phyloP scores from a whole-genome alignment of 2,888 invertebrate genomes.

The Lapara coniferarum region DNA sequence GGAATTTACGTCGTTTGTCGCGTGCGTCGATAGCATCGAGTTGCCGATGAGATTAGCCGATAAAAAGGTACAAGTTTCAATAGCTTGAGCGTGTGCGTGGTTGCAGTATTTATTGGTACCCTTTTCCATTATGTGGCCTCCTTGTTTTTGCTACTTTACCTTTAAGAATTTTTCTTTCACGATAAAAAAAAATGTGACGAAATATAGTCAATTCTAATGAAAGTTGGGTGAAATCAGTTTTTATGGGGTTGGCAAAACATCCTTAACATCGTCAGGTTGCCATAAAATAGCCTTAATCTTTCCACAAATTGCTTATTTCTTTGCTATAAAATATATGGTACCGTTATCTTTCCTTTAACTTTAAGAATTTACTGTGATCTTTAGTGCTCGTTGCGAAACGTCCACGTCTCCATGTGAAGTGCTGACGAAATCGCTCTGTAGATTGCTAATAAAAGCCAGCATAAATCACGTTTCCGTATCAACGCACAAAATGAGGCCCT shows the following conservation, averaged over 20 bases:
- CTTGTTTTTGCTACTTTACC: constrained; percentile 38
- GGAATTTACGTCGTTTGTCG: constrained; percentile 56
- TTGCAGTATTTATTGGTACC: constrained; percentile 53
- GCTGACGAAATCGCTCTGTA: constrained; percentile 63
- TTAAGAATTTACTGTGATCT: constrained; percentile 42
- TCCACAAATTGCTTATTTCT: no score
- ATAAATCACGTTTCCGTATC: constrained; percentile 49
- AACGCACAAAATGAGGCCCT: constrained; percentile 52
- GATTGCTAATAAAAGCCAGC: constrained; percentile 64
- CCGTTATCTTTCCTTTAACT: constrained; percentile 37
- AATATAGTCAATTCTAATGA: no score
- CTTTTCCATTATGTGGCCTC: constrained; percentile 59
- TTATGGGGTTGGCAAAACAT: no score
- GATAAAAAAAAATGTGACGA: no score
- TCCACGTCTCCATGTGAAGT: constrained; percentile 36
- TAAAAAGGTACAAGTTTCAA: constrained; percentile 57
- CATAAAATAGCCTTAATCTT: no score
- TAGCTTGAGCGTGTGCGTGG: constrained; percentile 49
- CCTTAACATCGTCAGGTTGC: no score
- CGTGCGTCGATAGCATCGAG: constrained; percentile 52
- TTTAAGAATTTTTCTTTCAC: not conserved
- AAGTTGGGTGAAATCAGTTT: no score
- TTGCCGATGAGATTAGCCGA: constrained; percentile 50
- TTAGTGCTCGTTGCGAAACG: constrained; percentile 6
- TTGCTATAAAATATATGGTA: not conserved